Base-by-base conservation (phyloP, 2,797 vertebrate species). In the Apodemus agrarius region DNA sequence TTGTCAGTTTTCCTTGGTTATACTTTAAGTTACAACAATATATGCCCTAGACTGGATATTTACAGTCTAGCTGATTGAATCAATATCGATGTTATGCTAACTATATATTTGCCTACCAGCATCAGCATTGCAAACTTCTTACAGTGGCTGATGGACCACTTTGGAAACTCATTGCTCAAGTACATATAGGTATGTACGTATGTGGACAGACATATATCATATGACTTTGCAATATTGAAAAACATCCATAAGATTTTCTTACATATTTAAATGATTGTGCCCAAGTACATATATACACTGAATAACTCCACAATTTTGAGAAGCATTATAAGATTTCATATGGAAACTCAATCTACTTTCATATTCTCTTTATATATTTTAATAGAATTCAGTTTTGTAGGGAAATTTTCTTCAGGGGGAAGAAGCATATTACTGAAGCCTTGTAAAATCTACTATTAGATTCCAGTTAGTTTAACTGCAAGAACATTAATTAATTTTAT, bases 311-410 rank as follows among this genome's bases (percentile, higher is more conserved):
- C 17, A 52, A 3, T 65, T 85, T 85, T 85, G 31, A 85, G 29
- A 65, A 19, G 13, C 3, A 34, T 22, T 63, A 46, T 46, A 21
- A 63, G 12, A 49, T 22, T 67, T 90, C 49, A 76, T 43, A 1
- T 54, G 87, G 54, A 57, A 91, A 81, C 16, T 85, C 74, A 69
- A n/a, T 43, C 91, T 54, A 65, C 76, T 94, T 93, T 90, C 10
- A 40, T 88, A 4, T 19, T 83, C 24, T 83, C 24, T 83, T 61
- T 63, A 19, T 8, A 37, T 57, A 26, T 82, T 82, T 82, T 59
- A 40, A 61, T 31, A 43, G 59, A 37, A 63, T 81, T 6, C 2
- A 79, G 52, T 87, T 95, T 95, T 74, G 46, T 57, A n/a, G 19
- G 19, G 5, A 52, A n/a, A 34, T 63, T 29, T 3, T 82, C 89